Evolutionary conservation across 2,888 invertebrate genomes (phyloP).

Genomic region (Halocaridina rubra): DNA sequence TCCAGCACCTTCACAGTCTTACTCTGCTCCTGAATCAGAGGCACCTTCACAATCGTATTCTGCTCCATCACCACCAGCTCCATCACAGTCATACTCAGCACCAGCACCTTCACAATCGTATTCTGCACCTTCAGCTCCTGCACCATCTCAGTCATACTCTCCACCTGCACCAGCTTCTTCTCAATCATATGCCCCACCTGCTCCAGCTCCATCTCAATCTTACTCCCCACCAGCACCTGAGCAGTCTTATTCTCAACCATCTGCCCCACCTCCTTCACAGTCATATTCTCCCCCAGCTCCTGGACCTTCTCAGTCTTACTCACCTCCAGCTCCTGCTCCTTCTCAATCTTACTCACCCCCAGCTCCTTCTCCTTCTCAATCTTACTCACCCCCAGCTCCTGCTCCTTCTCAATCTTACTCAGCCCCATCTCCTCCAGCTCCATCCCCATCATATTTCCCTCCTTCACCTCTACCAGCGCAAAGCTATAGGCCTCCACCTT

Average conservation of each 20-base stretch:
- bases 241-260: background rate
- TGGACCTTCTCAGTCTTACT: background rate
- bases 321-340: background rate
- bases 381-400: background rate
- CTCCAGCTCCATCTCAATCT: background rate
- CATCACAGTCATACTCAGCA: background rate
- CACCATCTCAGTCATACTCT: background rate
- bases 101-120: background rate
- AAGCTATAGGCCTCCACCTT: constrained; percentile 24
- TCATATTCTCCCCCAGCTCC: background rate
- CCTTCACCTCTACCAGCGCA: background rate
- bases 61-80: background rate
- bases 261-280: background rate
- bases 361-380: background rate
- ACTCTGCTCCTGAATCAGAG: background rate
- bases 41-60: background rate
- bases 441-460: background rate
- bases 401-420: background rate
- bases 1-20: background rate
- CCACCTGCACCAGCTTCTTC: background rate
- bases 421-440: background rate
- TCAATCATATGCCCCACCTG: background rate
- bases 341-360: background rate
- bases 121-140: constrained; percentile 2
- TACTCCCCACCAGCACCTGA: background rate